phyloP scores from a whole-genome alignment of 2,797 vertebrate species.

The Sitta carolinensis region DNA sequence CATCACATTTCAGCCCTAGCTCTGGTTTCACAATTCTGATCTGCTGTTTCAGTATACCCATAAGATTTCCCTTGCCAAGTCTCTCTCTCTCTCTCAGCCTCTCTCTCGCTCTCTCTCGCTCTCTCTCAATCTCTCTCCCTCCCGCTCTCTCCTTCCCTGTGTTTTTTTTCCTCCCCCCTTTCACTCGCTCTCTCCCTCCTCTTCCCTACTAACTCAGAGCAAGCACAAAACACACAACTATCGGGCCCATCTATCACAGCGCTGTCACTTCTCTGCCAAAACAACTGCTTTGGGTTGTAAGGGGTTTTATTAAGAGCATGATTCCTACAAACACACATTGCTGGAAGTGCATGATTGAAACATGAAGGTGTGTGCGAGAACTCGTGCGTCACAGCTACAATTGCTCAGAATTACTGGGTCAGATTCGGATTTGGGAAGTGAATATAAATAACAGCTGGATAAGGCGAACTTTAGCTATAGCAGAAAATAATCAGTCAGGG shows the following conservation, averaged over 20 bases:
- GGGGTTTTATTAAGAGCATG: constrained; percentile 63
- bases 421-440: constrained; percentile 41
- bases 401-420: constrained; percentile 66
- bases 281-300: constrained; percentile 60
- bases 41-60: constrained; percentile 77
- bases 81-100: constrained; percentile 34
- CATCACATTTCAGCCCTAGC: constrained; percentile 79
- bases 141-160: constrained; percentile 63
- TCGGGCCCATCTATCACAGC: constrained; percentile 68
- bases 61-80: constrained; percentile 72
- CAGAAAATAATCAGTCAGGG: constrained; percentile 14
- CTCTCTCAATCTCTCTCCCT: constrained; percentile 38
- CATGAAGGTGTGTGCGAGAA: constrained; percentile 61
- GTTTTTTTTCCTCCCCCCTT: constrained; percentile 29
- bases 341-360: constrained; percentile 55
- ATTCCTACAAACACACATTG: constrained; percentile 53
- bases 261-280: constrained; percentile 63
- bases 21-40: constrained; percentile 77
- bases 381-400: constrained; percentile 63
- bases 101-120: constrained; percentile 20
- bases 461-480: constrained; percentile 33
- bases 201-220: constrained; percentile 67
- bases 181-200: constrained; percentile 53
- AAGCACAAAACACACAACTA: constrained; percentile 66
- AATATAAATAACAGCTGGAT: constrained; percentile 73